Evolutionary conservation across 2,797 vertebrate genomes (phyloP).

Genomic region (Scyliorhinus canicula): DNA sequence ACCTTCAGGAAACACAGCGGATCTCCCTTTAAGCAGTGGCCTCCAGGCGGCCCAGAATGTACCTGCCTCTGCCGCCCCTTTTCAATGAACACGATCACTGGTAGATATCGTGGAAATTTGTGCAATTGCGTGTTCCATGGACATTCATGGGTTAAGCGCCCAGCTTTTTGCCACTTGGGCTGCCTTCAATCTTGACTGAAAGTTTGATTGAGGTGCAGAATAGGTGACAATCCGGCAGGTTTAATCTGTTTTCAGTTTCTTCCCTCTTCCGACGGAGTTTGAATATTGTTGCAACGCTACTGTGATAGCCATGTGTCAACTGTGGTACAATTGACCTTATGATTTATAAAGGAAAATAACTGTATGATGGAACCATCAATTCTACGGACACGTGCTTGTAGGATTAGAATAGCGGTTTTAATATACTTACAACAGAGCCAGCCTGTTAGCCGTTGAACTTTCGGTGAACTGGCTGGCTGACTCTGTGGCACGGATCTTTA

Average conservation of each 20-base stretch:
- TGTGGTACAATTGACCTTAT: neutral
- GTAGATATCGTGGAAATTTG: neutral
- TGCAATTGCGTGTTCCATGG: neutral
- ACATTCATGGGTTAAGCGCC: neutral
- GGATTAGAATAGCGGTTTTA: too few relatives aligned
- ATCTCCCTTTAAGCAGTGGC: neutral
- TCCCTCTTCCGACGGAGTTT: neutral
- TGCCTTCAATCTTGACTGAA: neutral
- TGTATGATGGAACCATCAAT: too few relatives aligned
- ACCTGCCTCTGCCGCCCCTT: too few relatives aligned
- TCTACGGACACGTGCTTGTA: too few relatives aligned
- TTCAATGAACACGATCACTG: neutral
- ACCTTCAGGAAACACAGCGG: neutral
- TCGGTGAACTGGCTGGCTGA: too few relatives aligned
- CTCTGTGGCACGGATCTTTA: too few relatives aligned
- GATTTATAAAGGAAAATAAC: conserved; percentile 9
- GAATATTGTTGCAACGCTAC: neutral
- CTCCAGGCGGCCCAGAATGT: neutral
- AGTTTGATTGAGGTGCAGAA: neutral
- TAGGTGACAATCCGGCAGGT: neutral
- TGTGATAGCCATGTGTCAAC: neutral
- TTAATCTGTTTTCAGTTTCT: neutral
- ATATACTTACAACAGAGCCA: too few relatives aligned
- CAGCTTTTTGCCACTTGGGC: neutral
- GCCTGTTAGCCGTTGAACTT: too few relatives aligned